Evolutionary conservation across 2,888 invertebrate genomes (phyloP).

Genomic region (Euzophera pinguis): DNA sequence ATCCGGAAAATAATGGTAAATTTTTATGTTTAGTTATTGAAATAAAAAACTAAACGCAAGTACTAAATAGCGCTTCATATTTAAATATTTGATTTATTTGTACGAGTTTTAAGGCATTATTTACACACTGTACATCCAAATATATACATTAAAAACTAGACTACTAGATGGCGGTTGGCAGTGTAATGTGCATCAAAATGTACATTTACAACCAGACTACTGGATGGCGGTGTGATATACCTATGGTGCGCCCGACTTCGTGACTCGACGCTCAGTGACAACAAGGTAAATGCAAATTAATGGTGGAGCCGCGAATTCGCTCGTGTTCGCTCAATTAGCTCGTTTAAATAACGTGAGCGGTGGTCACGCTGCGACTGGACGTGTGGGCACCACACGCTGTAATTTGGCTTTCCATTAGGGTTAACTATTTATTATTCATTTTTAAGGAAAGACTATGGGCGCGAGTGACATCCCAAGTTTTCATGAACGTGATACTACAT

Average conservation of each 20-base stretch:
- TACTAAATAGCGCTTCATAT: no score
- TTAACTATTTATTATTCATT: background rate
- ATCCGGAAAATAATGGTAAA: no score
- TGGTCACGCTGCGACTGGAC: constrained; percentile 3
- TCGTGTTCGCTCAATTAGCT: constrained; percentile 1
- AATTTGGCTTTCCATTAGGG: constrained; percentile 9
- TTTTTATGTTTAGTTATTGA: no score
- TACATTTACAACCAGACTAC: background rate
- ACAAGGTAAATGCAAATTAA: constrained; percentile 6
- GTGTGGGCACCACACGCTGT: constrained; percentile 1
- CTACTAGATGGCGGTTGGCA: background rate
- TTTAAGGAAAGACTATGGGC: no score
- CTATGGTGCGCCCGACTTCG: background rate
- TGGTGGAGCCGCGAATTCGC: background rate
- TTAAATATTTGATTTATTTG: no score
- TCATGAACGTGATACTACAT: no score
- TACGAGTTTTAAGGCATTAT: no score
- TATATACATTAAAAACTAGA: background rate
- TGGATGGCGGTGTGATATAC: background rate
- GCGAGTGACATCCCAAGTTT: no score
- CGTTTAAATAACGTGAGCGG: constrained; percentile 5
- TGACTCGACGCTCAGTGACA: constrained; percentile 4
- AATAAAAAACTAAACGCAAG: no score
- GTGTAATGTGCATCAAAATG: background rate
- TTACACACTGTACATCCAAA: background rate